Percentiles rank a stretch among this genome's conserved stretches.
These are phyloP conservation scores for Nymphalis urticae DNA, from an alignment of 2,888 invertebrate species.

Conservation along the genomic window DNA sequence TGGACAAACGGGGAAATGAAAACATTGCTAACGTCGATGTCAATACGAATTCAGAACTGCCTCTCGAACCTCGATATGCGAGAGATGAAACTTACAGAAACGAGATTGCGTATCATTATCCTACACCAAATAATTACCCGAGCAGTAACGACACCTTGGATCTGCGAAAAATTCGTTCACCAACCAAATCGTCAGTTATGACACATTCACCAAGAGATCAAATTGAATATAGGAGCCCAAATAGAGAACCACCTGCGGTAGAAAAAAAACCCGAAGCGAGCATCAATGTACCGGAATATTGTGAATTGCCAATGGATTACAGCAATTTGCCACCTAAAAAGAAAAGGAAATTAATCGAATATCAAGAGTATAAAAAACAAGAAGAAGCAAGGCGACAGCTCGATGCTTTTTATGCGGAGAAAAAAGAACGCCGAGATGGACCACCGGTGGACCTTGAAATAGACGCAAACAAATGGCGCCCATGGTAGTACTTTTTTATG, in stretches of 20 bases:
- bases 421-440: conserved; percentile 58
- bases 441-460: conserved; percentile 61
- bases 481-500: conserved; percentile 57
- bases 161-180: conserved; percentile 73
- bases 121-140: conserved; percentile 49
- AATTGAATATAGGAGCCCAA: conserved; percentile 45
- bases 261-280: conserved; percentile 62
- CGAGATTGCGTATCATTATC: conserved; percentile 59
- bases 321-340: conserved; percentile 79
- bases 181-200: conserved; percentile 55
- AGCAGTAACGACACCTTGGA: conserved; percentile 67
- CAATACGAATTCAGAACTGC: conserved; percentile 49
- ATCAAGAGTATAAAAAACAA: conserved; percentile 78
- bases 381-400: conserved; percentile 73
- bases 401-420: conserved; percentile 67
- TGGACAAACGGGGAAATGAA: conserved; percentile 75
- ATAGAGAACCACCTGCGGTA: conserved; percentile 53
- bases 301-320: conserved; percentile 78
- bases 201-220: conserved; percentile 52
- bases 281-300: conserved; percentile 68
- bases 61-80: conserved; percentile 57
- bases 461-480: conserved; percentile 72
- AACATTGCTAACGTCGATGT: conserved; percentile 47
- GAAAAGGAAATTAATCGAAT: conserved; percentile 79
- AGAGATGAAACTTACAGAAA: conserved; percentile 63